phyloP scores from a whole-genome alignment of 2,113 vertebrate genomes.

The Scolopax mira region DNA sequence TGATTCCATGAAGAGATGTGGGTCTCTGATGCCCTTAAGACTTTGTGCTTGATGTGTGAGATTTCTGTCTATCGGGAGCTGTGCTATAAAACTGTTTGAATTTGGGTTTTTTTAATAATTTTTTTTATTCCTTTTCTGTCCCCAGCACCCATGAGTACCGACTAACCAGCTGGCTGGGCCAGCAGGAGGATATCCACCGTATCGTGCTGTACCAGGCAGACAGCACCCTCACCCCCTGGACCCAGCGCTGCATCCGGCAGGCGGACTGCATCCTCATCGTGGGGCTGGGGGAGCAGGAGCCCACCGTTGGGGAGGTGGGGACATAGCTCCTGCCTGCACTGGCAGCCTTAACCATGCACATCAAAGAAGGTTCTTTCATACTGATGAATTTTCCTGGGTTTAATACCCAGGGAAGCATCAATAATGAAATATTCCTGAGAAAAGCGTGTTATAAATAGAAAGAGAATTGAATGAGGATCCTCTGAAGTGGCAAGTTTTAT shows the following conservation, averaged over 20 bases:
- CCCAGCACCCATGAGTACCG: constrained; percentile 89
- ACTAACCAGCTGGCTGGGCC: constrained; percentile 93
- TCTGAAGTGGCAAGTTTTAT: neutral
- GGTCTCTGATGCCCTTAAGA: neutral
- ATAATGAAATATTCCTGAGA: neutral
- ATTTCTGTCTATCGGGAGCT: neutral
- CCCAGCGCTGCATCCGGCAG: constrained; percentile 93
- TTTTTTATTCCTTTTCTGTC: neutral
- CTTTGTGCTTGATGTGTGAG: neutral
- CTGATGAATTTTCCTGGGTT: neutral
- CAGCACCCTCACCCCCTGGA: constrained; percentile 89
- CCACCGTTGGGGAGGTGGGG: constrained; percentile 88
- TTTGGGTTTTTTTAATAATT: too few species aligned
- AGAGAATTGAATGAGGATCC: neutral
- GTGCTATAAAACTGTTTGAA: rapidly evolving
- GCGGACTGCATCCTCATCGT: constrained; percentile 94
- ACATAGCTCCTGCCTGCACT: neutral
- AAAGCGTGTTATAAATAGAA: neutral
- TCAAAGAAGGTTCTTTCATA: neutral
- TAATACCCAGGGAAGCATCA: neutral
- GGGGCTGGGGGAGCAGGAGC: constrained; percentile 92
- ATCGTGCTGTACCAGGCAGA: constrained; percentile 95
- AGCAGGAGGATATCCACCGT: constrained; percentile 95
- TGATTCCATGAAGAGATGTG: neutral
- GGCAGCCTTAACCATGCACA: neutral